These are phyloP conservation scores for Neoscelio sp. DNA, from an alignment of 2,888 invertebrate genomes.

Conservation along the genomic window DNA sequence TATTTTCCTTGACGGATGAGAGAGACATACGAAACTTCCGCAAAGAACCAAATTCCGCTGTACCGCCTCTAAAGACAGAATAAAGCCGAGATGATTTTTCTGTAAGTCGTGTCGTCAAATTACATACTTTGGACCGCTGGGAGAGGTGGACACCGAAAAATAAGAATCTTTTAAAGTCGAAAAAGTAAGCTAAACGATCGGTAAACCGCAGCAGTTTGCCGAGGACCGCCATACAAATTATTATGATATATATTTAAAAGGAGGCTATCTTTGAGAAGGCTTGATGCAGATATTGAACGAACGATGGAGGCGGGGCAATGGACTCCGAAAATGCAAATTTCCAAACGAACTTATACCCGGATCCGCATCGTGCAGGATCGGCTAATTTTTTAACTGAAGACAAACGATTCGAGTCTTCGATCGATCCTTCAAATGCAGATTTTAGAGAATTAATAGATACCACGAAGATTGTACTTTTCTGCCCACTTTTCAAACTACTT, in stretches of 20 bases:
- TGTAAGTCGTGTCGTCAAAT: conserved; percentile 49
- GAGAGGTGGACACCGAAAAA: conserved; percentile 48
- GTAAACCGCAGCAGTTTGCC: not conserved
- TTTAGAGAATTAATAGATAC: conserved; percentile 48
- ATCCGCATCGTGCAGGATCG: conserved; percentile 45
- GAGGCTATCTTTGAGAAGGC: conserved; percentile 16
- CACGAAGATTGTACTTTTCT: conserved; percentile 34
- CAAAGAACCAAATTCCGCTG: conserved; percentile 71
- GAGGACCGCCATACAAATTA: conserved; percentile 32
- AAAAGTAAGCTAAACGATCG: not conserved
- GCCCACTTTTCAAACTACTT: conserved; percentile 32
- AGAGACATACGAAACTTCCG: conserved; percentile 79
- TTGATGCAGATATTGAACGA: conserved; percentile 50
- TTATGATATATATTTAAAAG: conserved; percentile 42
- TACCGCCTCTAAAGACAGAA: conserved; percentile 23
- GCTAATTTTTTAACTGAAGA: conserved; percentile 43
- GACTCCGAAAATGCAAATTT: conserved; percentile 57
- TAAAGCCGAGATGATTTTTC: conserved; percentile 52
- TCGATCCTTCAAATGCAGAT: conserved; percentile 49
- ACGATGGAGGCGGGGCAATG: conserved; percentile 53
- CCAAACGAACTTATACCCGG: conserved; percentile 34
- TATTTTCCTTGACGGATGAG: conserved; percentile 22
- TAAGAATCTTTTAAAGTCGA: conserved; percentile 9
- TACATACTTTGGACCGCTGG: conserved; percentile 30
- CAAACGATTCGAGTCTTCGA: conserved; percentile 34